Base-by-base conservation (phyloP, 2,113 vertebrate species). In the Apodemus speciosus region DNA sequence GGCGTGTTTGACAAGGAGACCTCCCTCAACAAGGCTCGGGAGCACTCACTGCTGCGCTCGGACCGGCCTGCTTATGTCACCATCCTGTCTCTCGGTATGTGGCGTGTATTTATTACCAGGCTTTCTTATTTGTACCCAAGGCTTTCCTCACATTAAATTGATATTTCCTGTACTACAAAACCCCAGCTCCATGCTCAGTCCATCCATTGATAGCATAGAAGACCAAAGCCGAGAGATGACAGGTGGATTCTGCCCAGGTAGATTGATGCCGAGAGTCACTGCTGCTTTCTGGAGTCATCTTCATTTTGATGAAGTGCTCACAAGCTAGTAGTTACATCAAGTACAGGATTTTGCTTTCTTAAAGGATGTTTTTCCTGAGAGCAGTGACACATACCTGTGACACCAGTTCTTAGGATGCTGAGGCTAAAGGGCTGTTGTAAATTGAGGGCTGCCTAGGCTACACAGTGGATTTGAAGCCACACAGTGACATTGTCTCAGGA, bases 1-100 rank as follows among this genome's bases (percentile, higher is more conserved):
- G 99, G 99, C 0, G 99, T 99, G 35, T 99, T 99, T 79, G 99
- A 99, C 97, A 99, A 99, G 97, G 99, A 99, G 97, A 99, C 99
- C 11, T 99, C 99, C 0, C 98, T 99, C 51, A 99, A 99, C 98
- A 99, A 99, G 98, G 99, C 99, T 64, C 98, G 99, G 27, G 99
- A 99, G 92, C 99, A 99, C 96, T 99, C 99, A 0, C 98, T 99
- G 89, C 98, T 99, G 87, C 99, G 99, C 85, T 99, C 99, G 0
- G 99, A 99, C 97, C 97, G 99, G 1, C 99, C 99, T 0, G 99
- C 99, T 0, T 99, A 99, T 0, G 99, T 99, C 97, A 99, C 99
- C 97, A 99, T 99, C 94, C 98, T 99, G 77, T 99, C 99, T 71
- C 98, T 99, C 1, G 99, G 99, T 99, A 97, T 98, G 98, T 91